Evolutionary conservation across 2,113 vertebrate genomes (phyloP).

Genomic region (Climacteris rufus): DNA sequence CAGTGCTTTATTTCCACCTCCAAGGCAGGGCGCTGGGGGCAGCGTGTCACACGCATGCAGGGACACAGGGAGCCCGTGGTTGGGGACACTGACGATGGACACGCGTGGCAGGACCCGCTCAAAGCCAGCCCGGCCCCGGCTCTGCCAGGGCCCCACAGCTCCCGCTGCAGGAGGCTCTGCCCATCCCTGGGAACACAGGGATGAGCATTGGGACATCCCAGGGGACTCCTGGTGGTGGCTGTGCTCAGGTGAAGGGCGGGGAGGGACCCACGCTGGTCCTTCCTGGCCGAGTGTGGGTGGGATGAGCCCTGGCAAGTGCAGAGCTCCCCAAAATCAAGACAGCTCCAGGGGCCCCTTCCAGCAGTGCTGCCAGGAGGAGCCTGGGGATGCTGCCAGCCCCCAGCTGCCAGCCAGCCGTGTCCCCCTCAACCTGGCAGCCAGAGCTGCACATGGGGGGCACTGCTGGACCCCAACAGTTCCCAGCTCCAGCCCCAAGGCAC

Average conservation of each 20-base stretch:
- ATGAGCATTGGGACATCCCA: background rate
- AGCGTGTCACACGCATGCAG: background rate
- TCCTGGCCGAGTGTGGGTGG: accelerated
- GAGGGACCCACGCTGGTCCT: background rate
- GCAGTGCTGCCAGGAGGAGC: background rate
- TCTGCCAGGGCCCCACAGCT: background rate
- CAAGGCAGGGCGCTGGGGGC: background rate
- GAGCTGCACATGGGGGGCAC: background rate
- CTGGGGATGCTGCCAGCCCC: background rate
- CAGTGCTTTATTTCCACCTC: constrained; percentile 29
- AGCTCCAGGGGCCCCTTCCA: background rate
- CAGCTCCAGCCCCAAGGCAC: accelerated
- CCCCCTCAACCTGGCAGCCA: background rate
- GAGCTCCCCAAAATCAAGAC: background rate
- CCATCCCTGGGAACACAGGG: background rate
- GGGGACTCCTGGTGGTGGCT: background rate
- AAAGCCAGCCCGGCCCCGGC: accelerated
- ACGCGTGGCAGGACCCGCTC: accelerated
- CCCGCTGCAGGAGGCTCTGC: background rate
- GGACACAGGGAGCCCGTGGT: background rate
- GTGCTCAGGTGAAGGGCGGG: background rate
- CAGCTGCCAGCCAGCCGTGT: background rate
- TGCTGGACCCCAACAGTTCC: background rate
- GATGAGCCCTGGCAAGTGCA: background rate
- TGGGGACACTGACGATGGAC: background rate